Percentiles rank a stretch among this genome's conserved stretches.
Conservation (phyloP, 2,888 invertebrate species). For the Drosophila koepferae region DNA sequence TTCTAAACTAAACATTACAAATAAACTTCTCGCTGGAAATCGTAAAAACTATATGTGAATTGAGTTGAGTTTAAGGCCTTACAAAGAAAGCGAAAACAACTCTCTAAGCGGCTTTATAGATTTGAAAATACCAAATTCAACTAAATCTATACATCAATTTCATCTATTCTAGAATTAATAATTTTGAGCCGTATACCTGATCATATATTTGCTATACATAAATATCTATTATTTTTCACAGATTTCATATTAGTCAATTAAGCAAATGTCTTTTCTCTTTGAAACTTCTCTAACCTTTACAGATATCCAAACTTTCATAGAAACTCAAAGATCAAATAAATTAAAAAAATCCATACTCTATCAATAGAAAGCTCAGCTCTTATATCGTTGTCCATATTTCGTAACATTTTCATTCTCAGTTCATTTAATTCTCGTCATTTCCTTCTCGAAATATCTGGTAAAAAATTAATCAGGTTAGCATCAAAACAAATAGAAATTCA, state of each 20-base stretch:
- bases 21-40: conserved; percentile 4
- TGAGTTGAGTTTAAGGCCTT: not conserved
- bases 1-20: conserved; percentile 6
- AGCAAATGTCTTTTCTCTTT: too few relatives aligned
- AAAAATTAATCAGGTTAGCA: not conserved
- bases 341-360: not conserved
- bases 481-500: conserved; percentile 1
- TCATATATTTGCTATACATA: too few relatives aligned
- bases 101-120: not conserved
- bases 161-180: too few relatives aligned
- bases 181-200: too few relatives aligned
- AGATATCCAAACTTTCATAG: too few relatives aligned
- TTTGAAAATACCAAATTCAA: too few relatives aligned
- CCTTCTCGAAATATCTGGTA: not conserved
- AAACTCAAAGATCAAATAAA: too few relatives aligned
- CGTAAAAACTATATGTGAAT: not conserved
- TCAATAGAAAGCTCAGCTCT: not conserved
- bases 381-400: too few relatives aligned
- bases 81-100: not conserved
- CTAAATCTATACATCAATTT: too few relatives aligned
- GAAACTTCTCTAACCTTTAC: not conserved
- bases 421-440: too few relatives aligned
- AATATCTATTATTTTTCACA: too few relatives aligned
- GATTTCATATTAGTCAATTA: too few relatives aligned
- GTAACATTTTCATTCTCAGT: not conserved